Percentiles rank a stretch among this genome's conserved stretches.
Conservation (phyloP, 2,113 vertebrate genomes). For the Festucalex cinctus region DNA sequence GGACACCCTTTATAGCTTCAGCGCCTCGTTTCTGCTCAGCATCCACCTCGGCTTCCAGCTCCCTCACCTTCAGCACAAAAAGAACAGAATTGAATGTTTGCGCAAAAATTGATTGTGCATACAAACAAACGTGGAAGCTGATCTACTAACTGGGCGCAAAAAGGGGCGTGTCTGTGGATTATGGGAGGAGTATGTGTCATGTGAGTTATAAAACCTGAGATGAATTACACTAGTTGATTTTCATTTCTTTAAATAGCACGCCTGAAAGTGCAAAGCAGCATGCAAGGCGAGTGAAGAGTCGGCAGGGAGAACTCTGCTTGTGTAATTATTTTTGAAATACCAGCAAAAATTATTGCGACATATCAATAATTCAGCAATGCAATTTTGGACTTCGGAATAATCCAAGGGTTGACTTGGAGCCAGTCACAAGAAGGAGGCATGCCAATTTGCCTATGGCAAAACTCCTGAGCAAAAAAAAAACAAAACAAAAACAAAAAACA, state of each 20-base stretch:
- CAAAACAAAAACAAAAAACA: too few relatives aligned
- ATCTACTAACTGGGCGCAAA: too few relatives aligned
- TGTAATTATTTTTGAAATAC: neutral
- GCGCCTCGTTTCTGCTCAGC: slow-evolving; percentile 63
- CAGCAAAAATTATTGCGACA: neutral
- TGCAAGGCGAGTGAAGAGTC: neutral
- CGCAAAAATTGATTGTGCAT: too few relatives aligned
- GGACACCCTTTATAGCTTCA: slow-evolving; percentile 66
- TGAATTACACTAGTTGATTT: neutral
- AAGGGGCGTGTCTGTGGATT: too few relatives aligned
- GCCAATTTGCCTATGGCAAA: too few relatives aligned
- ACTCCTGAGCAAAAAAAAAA: too few relatives aligned
- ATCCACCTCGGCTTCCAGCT: slow-evolving; percentile 65
- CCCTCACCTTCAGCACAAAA: slow-evolving; percentile 54
- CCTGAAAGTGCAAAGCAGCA: neutral
- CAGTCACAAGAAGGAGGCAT: neutral
- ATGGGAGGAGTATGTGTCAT: neutral
- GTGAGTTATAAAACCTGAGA: neutral
- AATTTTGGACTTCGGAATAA: neutral
- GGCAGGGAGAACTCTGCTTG: neutral
- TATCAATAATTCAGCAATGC: neutral
- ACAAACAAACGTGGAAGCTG: too few relatives aligned
- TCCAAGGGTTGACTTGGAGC: neutral
- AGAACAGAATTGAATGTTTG: too few relatives aligned
- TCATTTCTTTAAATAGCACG: neutral